Base-by-base conservation (phyloP, 1,140 invertebrate species). In the Drosophila yakuba region DNA sequence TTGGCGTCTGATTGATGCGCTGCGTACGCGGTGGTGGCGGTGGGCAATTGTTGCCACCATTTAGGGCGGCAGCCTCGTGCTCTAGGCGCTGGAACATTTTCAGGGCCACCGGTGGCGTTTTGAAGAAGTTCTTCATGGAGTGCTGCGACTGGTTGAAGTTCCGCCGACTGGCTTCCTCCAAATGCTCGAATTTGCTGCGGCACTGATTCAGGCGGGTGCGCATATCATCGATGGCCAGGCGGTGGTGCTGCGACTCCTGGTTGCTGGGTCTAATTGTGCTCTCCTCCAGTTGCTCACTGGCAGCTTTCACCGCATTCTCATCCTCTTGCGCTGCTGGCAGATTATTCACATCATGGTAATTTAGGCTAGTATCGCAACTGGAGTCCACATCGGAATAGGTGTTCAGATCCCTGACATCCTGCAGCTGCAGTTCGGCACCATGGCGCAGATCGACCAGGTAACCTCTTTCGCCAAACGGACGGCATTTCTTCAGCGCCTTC, bases 321-420 rank as follows among this genome's bases (percentile, higher is more conserved):
- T 47, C 45, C 7, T 20, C 35, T 6, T n/a, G 14, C 1, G 44
- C 10, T 10, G 48, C 4, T 7, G 63, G 10, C 7, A 54, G n/a
- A 38, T 36, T 67, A 56, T 92, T 92, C 0, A 82, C 73, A 36
- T 92, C 91, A 14, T 82, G 84, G 50, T 92, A 92, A 43, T 92
- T 92, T 1, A 92, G 44, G 47, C 91, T 92, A 0, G 88, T 92
- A 45, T 92, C 91, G 56, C 91, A 92, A 47, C 91, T 92, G 8
- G 91, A 92, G 55, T 92, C 91, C 44, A 92, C 90, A 57, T 92
- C 91, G 6, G 91, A 92, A 38, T 91, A 92, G 55, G 88, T 91
- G n/a, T 92, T 91, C 10, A 92, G 32, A 39, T 92, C 91, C 0
- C 82, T 80, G 0, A 92, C 91, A 79, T 92, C 88, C 50, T 91